Evolutionary conservation across 2,888 invertebrate genomes (phyloP), one percentile per base, ranked within the genome.

Genomic region (Marronus borbonicus): DNA sequence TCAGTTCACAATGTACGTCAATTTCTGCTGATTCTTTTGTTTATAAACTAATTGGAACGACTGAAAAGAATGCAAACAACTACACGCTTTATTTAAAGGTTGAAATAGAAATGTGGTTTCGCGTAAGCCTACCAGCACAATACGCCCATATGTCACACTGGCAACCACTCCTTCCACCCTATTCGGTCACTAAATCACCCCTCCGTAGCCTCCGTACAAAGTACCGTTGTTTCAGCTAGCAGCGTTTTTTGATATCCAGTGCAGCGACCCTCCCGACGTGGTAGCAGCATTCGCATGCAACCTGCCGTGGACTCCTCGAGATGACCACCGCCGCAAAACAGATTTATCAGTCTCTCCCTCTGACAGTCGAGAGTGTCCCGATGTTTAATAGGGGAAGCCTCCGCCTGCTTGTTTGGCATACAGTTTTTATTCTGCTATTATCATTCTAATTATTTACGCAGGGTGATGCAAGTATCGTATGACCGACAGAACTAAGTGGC

Each of bases 401-500:
- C 83, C 81, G 55, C 55, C 55, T 81, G 86, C 84, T 87, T 87
- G 87, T 88, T 87, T 88, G 87, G 84, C 84, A 84, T 85, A 86
- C 86, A 86, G 86, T 88, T 88, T 88, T 88, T 88, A 86, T 87
- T 86, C 87, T 84, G 84, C 88, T 86, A 89, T 89, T 89, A 89
- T 89, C 87, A 88, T 88, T 88, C 88, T 88, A 89, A 89, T 89
- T 88, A 89, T 88, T 87, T 80, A 83, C 81, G 84, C 80, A 76
- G 80, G 78, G 77, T 78, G 55, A 58, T 58, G 77, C 75, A 69
- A 70, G 85, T 86, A 87, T 88, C 87, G 83, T 85, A 87, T 88
- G 87, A 88, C 88, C 87, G 84, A 87, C 87, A 86, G 86, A 87
- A 87, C 88, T 88, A 88, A 88, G 88, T 88, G 88, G 87, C 87